Evolutionary conservation across 2,797 vertebrate species (phyloP).

Genomic region (Gymnopithys bicolor): DNA sequence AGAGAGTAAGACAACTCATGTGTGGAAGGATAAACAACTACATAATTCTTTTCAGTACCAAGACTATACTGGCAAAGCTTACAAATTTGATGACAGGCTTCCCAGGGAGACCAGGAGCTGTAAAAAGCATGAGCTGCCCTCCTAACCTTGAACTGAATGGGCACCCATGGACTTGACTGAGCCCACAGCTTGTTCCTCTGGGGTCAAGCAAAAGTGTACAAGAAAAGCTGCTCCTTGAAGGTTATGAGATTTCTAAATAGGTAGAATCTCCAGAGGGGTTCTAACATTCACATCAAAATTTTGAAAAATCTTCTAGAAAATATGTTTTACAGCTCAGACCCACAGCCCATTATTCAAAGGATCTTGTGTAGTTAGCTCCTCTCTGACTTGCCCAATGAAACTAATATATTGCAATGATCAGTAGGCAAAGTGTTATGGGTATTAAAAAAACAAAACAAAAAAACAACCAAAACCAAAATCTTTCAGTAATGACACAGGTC

Average conservation of each 20-base stretch:
- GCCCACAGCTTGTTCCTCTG: not conserved
- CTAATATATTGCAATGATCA: not conserved
- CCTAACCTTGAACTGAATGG: not conserved
- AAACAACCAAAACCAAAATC: no score
- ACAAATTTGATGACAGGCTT: not conserved
- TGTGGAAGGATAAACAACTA: not conserved
- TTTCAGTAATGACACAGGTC: not conserved
- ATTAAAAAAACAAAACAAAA: not conserved
- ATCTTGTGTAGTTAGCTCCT: not conserved
- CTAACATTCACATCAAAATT: not conserved
- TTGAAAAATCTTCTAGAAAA: not conserved
- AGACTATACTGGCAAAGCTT: not conserved
- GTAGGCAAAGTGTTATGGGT: not conserved
- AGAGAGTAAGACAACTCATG: not conserved
- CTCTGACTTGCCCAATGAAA: not conserved
- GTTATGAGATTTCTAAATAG: not conserved
- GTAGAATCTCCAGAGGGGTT: not conserved
- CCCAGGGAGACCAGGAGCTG: not conserved
- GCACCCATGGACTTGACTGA: accelerated
- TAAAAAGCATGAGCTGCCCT: not conserved
- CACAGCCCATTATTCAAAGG: not conserved
- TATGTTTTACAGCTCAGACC: not conserved
- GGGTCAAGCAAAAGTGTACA: accelerated
- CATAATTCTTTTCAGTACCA: not conserved
- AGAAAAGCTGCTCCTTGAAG: not conserved